Conservation (phyloP, 2,797 vertebrate species). For the Zenarchopterus dispar region DNA sequence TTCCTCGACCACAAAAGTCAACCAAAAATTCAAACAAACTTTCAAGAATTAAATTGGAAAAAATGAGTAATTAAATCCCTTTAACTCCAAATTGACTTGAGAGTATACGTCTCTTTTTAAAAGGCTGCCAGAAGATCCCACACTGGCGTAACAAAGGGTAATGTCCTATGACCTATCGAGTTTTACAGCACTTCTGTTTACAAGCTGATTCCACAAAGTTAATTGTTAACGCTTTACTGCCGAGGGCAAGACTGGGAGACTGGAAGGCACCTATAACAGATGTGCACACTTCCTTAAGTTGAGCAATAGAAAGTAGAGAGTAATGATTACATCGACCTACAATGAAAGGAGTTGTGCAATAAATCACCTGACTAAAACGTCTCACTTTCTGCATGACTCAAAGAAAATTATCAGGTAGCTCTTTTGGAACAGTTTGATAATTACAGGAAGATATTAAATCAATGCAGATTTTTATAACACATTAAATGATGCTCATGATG, state of each 20-base stretch:
- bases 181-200: constrained; percentile 75
- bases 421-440: constrained; percentile 26
- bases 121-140: constrained; percentile 38
- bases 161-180: constrained; percentile 74
- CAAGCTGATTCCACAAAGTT: constrained; percentile 70
- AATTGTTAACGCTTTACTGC: constrained; percentile 77
- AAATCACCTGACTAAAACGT: constrained; percentile 33
- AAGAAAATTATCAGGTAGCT: constrained; percentile 14
- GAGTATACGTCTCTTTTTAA: constrained; percentile 62
- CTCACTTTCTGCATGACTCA: constrained; percentile 29
- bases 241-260: constrained; percentile 27
- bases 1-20: constrained; percentile 18
- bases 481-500: constrained; percentile 7
- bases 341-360: constrained; percentile 25
- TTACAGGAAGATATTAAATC: constrained; percentile 6
- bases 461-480: constrained; percentile 19
- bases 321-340: constrained; percentile 39
- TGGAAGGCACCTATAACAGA: constrained; percentile 36
- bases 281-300: constrained; percentile 44
- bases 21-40: constrained; percentile 37
- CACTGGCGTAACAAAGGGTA: constrained; percentile 65
- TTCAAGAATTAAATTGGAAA: constrained; percentile 49
- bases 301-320: constrained; percentile 40
- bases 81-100: constrained; percentile 44
- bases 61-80: constrained; percentile 41